Base-by-base conservation (phyloP, 2,113 vertebrate genomes). In the Callorhinus ursinus region DNA sequence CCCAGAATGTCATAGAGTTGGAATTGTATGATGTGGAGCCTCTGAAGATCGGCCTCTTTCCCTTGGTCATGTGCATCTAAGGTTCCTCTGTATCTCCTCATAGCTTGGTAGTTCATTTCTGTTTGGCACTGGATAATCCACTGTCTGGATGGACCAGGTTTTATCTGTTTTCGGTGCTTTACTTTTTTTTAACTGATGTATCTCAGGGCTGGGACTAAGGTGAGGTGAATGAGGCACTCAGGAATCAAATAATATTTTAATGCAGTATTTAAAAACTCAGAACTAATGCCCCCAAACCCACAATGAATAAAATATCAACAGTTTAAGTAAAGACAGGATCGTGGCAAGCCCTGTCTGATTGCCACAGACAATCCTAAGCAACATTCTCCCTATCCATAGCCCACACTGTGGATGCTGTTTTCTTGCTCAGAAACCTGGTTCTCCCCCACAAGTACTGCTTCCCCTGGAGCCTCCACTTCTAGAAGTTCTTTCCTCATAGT, bases 181-280 rank as follows among this genome's bases (percentile, higher is more conserved):
- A 14, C 53, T 77, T 46, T 39, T 77, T 82, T 90, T 57, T 24
- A 77, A 71, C 12, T 84, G 33, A 51, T 69, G 33, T 71, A 53
- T 71, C n/a, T 49, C 13, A 13, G 33, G 33, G 16, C n/a, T 19
- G 22, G 21, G 26, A 51, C 26, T 59, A 93, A 55, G 14, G 42
- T 57, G 26, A 77, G 14, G 26, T 82, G 31, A 83, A 11, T 3
- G 22, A 93, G 19, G 24, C 33, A 24, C 24, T 89, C 69, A 49
- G 84, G 7, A 96, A 77, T 74, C 22, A 81, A 67, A 42, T 71
- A 39, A 42, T 90, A 84, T 26, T 46, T 59, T 77, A 69, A 33
- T 42, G 26, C 42, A 19, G 1, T 55, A 28, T 71, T 69, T 21
- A 61, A 72, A 85, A 69, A n/a, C 49, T 46, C 13, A 81, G 33